Evolutionary conservation across 2,888 invertebrate species (phyloP), one percentile per base, ranked within the genome.

Genomic region (Leucoptera coffeella): DNA sequence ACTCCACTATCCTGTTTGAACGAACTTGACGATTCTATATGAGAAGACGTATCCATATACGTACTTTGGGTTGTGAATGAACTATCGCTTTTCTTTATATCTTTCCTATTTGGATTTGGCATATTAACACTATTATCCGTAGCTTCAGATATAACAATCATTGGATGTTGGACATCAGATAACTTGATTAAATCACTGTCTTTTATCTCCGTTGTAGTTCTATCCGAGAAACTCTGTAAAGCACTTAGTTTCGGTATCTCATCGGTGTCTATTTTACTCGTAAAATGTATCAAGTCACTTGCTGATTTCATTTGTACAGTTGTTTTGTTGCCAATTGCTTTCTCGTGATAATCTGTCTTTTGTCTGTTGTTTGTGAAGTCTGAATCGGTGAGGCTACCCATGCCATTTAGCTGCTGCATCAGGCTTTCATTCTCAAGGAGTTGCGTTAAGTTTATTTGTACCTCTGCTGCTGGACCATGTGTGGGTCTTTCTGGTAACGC

Each of bases 401-500:
- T n/a, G n/a, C n/a, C n/a, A n/a, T n/a, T n/a, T n/a, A n/a, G n/a
- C n/a, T n/a, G n/a, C n/a, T n/a, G n/a, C n/a, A n/a, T n/a, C n/a
- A n/a, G n/a, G 29, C 45, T 47, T 27, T 46, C 41, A 31, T 49
- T 43, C 29, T 48, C 42, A 19, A 69, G 35, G n/a, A 64, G 38
- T 9, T 38, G 38, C 7, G 71, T 59, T 9, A 77, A 42, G 26
- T 65, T 57, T 3, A 73, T 61, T 32, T 74, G 54, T 12, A 85
- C 58, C 23, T 45, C 42, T 2, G 83, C 84, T 17, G 75, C 82
- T 13, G 87, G 86, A 1, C 87, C 87, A 31, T 47, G 46, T 2
- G 32, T 27, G 1, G 88, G 87, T 13, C 86, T 61, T 17, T 52
- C 39, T 2, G 82, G 80, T 23, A 62, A 55, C 3, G 64, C 42